Base-by-base conservation (phyloP, 2,113 vertebrate species). In the Cyanistes caeruleus region DNA sequence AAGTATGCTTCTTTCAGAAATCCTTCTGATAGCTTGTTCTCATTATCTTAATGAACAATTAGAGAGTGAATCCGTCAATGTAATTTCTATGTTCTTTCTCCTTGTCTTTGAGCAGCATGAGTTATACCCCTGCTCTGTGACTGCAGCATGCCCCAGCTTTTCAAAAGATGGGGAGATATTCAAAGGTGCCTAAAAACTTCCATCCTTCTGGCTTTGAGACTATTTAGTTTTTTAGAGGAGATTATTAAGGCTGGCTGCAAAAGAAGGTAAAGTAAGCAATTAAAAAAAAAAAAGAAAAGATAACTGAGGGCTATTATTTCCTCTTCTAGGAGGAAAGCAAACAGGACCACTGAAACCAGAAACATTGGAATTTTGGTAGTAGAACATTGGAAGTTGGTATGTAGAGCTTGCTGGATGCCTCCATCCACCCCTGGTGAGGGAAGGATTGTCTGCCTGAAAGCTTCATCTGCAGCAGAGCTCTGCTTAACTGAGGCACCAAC, bases 1-100 rank as follows among this genome's bases (percentile, higher is more conserved):
- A 93, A 93, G 60, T 27, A 86, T 2, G 13, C 44, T 59, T 84
- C 72, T 86, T 77, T 59, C 67, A 78, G 79, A 94, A 96, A 95
- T 80, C 52, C 44, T 72, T 67, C 58, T 81, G 67, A 82, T 90
- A 67, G 25, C 79, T 90, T 84, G 83, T 89, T 94, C 85, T 95
- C 51, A 72, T 81, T 93, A 85, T 53, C 37, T 52, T 90, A 90
- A 95, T 68, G 90, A 95, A 81, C 79, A 96, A 81, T 78, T 74
- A 93, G 60, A 23, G 15, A 63, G 64, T 16, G 77, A 87, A 88
- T 92, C 68, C 2, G 8, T 87, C 88, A 72, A 17, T 78, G 68
- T 86, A 93, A 94, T 88, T 80, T 84, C 51, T 37, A 17, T 37
- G 33, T 48, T 94, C 79, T 68, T 86, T 64, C 60, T 88, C 60